Base-by-base conservation (phyloP, 2,888 invertebrate species). In the Hypomecis atomaria region DNA sequence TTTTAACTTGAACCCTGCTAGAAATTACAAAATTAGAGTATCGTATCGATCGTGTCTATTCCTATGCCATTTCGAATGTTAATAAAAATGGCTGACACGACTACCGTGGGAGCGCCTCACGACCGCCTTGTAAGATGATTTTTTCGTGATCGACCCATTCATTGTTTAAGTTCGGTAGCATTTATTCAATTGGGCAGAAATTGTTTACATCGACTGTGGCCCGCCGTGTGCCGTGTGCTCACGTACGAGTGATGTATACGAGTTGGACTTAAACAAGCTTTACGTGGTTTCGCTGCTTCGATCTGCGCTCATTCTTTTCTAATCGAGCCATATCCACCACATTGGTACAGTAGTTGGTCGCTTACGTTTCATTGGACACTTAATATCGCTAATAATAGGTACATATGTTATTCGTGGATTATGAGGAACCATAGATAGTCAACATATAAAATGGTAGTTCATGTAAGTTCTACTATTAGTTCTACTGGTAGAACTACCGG, bases 81-180 rank as follows among this genome's bases (percentile, higher is more conserved):
- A 64, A 52, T 60, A 59, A 60, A 56, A 65, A 60, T 53, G 7
- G 47, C 60, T 34, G 57, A 88, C 90, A 90, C 89, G 92, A 90
- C 89, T 87, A 85, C 90, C 84, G 76, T 79, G 86, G 79, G 82
- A 70, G 75, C 74, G 59, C 79, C 81, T 82, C 92, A 92, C 92
- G 92, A 92, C 77, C 79, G 76, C 71, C 90, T 85, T 92, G 92
- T 92, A 89, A 79, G 87, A 91, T 89, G 86, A 89, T 91, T 92
- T 91, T 92, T 92, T 92, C 92, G 92, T 92, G 92, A 92, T 92
- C 89, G 78, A 80, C 77, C 81, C 82, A 86, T 83, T 89, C 91
- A 92, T 92, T 92, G 92, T 92, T 66, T 54, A 37, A 58, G 48
- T 59, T 91, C 90, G 78, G 90, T 87, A 89, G 90, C 90, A 84